These are phyloP conservation scores for Bombus turneri DNA, from an alignment of 1,140 invertebrate species.

Conservation along the genomic window DNA sequence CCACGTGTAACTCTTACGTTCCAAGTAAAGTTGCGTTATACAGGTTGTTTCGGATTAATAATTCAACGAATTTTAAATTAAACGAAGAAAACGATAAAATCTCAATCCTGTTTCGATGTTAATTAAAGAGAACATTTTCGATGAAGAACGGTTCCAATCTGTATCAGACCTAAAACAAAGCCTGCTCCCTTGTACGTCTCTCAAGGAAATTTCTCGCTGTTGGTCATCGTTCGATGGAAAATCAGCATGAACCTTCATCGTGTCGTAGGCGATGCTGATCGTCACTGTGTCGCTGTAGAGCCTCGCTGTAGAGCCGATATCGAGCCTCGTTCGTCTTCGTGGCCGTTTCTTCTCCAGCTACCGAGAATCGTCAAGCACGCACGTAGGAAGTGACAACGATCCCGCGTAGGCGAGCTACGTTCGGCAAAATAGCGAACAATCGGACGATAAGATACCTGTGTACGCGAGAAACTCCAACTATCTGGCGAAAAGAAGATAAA, in stretches of 20 bases:
- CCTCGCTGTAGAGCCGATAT: slow-evolving; percentile 32
- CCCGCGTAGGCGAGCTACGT: slow-evolving; percentile 52
- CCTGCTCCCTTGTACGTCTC: background rate
- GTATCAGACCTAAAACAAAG: background rate
- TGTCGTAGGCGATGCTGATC: slow-evolving; percentile 34
- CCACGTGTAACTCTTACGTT: no score
- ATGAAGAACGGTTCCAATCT: background rate
- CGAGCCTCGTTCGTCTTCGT: slow-evolving; percentile 28
- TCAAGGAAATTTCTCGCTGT: slow-evolving; percentile 47
- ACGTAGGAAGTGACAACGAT: slow-evolving; percentile 42
- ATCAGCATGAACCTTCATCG: slow-evolving; percentile 7
- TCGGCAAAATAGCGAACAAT: slow-evolving; percentile 59
- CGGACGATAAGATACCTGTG: slow-evolving; percentile 43
- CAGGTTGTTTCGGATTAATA: no score
- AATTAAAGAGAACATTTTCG: background rate
- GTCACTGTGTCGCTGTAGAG: background rate
- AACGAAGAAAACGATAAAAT: background rate
- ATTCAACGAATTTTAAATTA: no score
- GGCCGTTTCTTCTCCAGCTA: slow-evolving; percentile 53
- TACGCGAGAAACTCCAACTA: background rate
- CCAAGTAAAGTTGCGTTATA: no score
- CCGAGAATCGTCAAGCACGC: slow-evolving; percentile 27
- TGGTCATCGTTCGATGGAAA: slow-evolving; percentile 50
- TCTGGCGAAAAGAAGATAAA: background rate
- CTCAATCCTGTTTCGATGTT: background rate